These are phyloP conservation scores for Pissodes strobi DNA, from an alignment of 1,140 invertebrate species.

Conservation along the genomic window DNA sequence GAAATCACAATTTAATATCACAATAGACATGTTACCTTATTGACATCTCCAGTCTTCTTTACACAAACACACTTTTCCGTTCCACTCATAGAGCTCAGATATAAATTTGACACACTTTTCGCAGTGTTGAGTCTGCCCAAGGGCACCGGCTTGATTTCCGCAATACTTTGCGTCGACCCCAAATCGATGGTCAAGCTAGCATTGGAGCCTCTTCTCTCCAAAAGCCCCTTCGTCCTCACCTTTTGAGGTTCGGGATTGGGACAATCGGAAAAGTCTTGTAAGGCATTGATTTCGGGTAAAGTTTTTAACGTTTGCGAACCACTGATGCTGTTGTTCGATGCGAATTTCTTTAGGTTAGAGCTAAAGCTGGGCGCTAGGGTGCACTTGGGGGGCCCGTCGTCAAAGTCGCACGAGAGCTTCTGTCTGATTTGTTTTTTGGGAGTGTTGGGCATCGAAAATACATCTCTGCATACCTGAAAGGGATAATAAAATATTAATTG, in stretches of 20 bases:
- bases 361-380: conserved; percentile 42
- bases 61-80: conserved; percentile 42
- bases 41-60: conserved; percentile 22
- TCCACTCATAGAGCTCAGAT: conserved; percentile 45
- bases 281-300: conserved; percentile 67
- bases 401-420: conserved; percentile 45
- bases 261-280: conserved; percentile 64
- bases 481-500: too few species aligned
- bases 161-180: conserved; percentile 47
- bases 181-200: conserved; percentile 75
- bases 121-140: conserved; percentile 48
- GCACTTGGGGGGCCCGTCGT: conserved; percentile 41
- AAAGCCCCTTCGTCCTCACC: conserved; percentile 64
- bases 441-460: conserved; percentile 55
- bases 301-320: conserved; percentile 62
- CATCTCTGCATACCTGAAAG: conserved; percentile 48
- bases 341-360: conserved; percentile 53
- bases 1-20: too few species aligned
- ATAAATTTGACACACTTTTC: conserved; percentile 52
- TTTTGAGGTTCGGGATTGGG: conserved; percentile 58
- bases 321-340: conserved; percentile 54
- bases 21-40: conserved; percentile 7
- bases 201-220: conserved; percentile 82
- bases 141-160: conserved; percentile 38
- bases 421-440: conserved; percentile 53